Evolutionary conservation across 2,888 invertebrate species (phyloP).

Genomic region (Caenorhabditis sp.): DNA sequence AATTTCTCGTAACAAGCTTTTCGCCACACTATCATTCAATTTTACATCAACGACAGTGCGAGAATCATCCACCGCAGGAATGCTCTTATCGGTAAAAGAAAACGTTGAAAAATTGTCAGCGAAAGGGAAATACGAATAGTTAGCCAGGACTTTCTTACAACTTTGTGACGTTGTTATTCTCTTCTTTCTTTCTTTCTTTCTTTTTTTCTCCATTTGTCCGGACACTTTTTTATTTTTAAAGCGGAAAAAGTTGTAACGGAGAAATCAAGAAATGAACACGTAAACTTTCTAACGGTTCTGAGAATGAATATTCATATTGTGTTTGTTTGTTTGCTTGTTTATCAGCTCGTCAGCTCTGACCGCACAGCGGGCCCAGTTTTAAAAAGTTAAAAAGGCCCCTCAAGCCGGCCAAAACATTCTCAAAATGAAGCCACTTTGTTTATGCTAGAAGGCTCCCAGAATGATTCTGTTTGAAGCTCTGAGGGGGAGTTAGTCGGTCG

Average conservation of each 20-base stretch:
- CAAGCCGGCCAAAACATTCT: slow-evolving; percentile 1
- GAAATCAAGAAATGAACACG: too few species aligned
- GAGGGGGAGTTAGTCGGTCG: too few species aligned
- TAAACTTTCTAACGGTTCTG: too few species aligned
- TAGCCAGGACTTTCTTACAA: not conserved
- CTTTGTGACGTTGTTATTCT: not conserved
- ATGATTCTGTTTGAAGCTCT: not conserved
- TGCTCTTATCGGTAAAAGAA: not conserved
- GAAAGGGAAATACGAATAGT: not conserved
- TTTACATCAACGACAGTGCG: not conserved
- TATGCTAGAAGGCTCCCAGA: not conserved
- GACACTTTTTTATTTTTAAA: too few species aligned
- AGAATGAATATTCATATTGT: too few species aligned
- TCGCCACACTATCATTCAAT: too few species aligned
- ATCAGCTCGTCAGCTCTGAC: too few species aligned
- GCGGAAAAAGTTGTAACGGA: too few species aligned
- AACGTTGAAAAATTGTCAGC: not conserved
- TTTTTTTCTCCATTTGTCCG: not conserved
- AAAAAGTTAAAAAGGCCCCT: too few species aligned
- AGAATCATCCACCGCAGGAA: too few species aligned
- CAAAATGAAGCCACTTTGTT: slow-evolving; percentile 19
- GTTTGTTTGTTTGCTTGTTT: too few species aligned
- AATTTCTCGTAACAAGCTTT: not conserved
- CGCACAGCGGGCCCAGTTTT: too few species aligned
- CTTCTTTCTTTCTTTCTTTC: not conserved